These are phyloP conservation scores for Morbakka virulenta DNA, from an alignment of 30 jellyfish, hydroid and myxozoan genomes.

Conservation along the genomic window DNA sequence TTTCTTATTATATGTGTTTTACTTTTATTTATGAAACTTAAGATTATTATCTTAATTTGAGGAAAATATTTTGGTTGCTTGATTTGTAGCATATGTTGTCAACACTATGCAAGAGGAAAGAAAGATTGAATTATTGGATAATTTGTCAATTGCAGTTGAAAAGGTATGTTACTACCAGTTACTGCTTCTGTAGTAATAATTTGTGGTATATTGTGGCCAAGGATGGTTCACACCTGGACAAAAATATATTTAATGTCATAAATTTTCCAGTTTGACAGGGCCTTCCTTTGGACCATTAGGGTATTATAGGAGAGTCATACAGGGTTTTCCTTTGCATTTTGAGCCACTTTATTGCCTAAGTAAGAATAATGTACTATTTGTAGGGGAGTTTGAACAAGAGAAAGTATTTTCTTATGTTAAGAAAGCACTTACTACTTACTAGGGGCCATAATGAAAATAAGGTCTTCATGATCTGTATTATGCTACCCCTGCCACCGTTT, in stretches of 20 bases:
- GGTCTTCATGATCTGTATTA: no score
- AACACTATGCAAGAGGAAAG: slow-evolving; percentile 83
- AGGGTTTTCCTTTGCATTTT: slow-evolving; percentile 28
- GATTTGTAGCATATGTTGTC: slow-evolving; percentile 67
- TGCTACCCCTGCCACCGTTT: no score
- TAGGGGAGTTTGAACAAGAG: slow-evolving; percentile 21
- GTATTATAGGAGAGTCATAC: slow-evolving; percentile 33
- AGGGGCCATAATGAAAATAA: no score
- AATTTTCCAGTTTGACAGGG: slow-evolving; percentile 24
- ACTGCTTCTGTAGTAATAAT: background rate
- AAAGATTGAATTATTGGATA: slow-evolving; percentile 75
- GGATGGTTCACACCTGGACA: slow-evolving; percentile 23
- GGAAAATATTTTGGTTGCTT: background rate
- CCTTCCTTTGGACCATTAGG: slow-evolving; percentile 30
- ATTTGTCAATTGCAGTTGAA: slow-evolving; percentile 84
- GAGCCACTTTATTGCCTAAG: slow-evolving; percentile 26
- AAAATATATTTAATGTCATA: slow-evolving; percentile 3
- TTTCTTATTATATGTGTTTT: no score
- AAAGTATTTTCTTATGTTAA: slow-evolving; percentile 29
- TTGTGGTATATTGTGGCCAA: slow-evolving; percentile 45
- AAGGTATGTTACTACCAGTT: slow-evolving; percentile 57
- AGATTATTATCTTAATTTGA: no score
- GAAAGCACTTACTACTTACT: no score
- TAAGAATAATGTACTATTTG: slow-evolving; percentile 4
- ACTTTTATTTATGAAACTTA: no score